Evolutionary conservation across 2,113 vertebrate species (phyloP), one percentile per base, ranked within the genome.

Genomic region (Melanostigma gelatinosum): DNA sequence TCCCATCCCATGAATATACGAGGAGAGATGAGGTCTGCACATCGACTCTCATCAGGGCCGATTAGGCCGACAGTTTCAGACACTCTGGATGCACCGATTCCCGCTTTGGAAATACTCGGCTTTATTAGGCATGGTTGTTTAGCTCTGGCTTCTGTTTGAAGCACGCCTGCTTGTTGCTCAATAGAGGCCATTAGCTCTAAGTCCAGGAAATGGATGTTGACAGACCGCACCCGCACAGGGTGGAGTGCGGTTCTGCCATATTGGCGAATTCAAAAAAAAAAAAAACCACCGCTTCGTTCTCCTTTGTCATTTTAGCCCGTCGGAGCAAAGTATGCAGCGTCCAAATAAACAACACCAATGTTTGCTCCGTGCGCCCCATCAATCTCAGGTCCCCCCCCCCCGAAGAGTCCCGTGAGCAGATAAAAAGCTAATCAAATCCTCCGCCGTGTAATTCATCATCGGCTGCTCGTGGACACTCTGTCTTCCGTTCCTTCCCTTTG

Each of bases 391-490:
- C 85, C 60, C 85, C 83, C 90, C 91, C 89, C 67, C n/a, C 90
- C 70, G n/a, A 11, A 75, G 87, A 91, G 88, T 85, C 87, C 70
- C 52, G 32, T 78, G 85, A 93, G 88, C 83, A 91, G 90, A 94
- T 94, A 93, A 92, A 94, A 93, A 93, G 88, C 89, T 92, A 93
- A 94, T 93, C 90, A 93, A 92, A 93, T 67, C 71, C 83, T 88
- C 66, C 27, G 66, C 82, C 65, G 8, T 80, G 89, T 89, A 82
- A 92, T 93, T 94, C 80, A 93, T 94, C 91, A 90, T 29, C 24
- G 61, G 69, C 80, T 81, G 61, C 86, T 88, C 82, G 77, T 80
- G 77, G 87, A 75, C 84, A 60, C 85, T 91, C 70, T 3, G 62
- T 90, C 81, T 89, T 88, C 69, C 75, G 15, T 62, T 79, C 77